Evolutionary conservation across 2,888 invertebrate genomes (phyloP), one percentile per base, ranked within the genome.

Genomic region (Elysia crispata): DNA sequence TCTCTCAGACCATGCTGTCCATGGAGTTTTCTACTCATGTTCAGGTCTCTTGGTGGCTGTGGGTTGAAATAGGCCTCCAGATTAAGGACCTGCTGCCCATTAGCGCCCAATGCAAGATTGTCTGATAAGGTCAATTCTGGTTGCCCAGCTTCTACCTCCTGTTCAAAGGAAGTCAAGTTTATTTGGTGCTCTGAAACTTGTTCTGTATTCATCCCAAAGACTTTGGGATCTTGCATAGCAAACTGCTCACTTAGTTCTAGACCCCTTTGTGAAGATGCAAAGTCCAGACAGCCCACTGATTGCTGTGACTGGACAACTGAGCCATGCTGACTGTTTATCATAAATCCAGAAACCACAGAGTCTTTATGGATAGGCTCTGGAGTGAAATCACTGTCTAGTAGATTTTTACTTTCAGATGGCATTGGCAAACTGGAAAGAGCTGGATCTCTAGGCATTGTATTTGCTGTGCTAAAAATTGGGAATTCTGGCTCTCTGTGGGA

Each of bases 31-130:
- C 60, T 60, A 18, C n/a, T 23, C 20, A 60, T 23, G 60, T 20
- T 60, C 5, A 74, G 66, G 54, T 73, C 73, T 73, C 73, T 62
- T 23, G 69, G 64, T 20, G 49, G 49, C 15, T 66, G 20, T 30
- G 79, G 49, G 31, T 57, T 67, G 30, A 79, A 79, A 64, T 79
- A 79, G 15, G 79, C 79, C 33, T 79, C 79, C 23, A 79, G 67
- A 62, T 50, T 74, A 20, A 79, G 73, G 1, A 74, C 79, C 73
- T 64, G 41, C 33, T 74, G 74, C n/a, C 62, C 74, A 50, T 74
- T 73, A 1, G 64, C 30, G 1, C 60, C 79, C 18, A 79, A 60
- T 64, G 67, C 57, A 1, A 80, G 64, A 49, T 76, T 80, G 49
- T 80, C 80, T 31, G 80, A n/a, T 0, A 80, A 62, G 11, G 80